Percentiles rank a stretch among this genome's conserved stretches.
These are phyloP conservation scores for Ophthalmolycus amberensis DNA, from an alignment of 2,113 vertebrate species.

Conservation along the genomic window DNA sequence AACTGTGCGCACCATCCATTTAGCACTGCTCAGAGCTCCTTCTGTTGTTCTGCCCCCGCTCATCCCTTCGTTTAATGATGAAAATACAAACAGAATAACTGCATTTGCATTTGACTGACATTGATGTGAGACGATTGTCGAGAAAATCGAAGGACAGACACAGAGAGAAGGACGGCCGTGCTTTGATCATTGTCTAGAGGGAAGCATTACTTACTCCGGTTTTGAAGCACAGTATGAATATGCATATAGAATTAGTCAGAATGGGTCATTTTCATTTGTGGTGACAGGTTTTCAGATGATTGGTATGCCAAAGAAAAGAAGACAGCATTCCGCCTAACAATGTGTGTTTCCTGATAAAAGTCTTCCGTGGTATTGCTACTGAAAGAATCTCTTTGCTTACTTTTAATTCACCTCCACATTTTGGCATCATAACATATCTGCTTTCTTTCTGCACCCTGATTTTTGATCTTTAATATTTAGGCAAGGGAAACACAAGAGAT, in stretches of 20 bases:
- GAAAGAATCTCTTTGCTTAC: not conserved
- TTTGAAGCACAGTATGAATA: not conserved
- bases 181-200: not conserved
- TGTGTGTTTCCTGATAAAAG: not conserved
- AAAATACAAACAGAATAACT: conserved; percentile 26
- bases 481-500: not conserved
- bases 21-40: not conserved
- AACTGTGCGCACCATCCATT: conserved; percentile 15
- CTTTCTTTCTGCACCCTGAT: not conserved
- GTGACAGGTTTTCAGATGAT: not conserved
- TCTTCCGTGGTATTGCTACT: not conserved
- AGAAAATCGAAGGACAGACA: not conserved
- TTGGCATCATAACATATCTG: not conserved
- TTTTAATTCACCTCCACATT: not conserved
- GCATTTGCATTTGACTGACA: conserved; percentile 36
- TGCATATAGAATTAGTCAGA: not conserved
- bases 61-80: not conserved
- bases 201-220: not conserved
- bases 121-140: conserved; percentile 3
- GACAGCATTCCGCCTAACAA: not conserved
- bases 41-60: not conserved
- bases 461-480: not conserved
- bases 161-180: not conserved
- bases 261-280: not conserved
- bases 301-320: not conserved